Base-by-base conservation (phyloP, 2,888 invertebrate genomes). In the Oxycera nigricornis region DNA sequence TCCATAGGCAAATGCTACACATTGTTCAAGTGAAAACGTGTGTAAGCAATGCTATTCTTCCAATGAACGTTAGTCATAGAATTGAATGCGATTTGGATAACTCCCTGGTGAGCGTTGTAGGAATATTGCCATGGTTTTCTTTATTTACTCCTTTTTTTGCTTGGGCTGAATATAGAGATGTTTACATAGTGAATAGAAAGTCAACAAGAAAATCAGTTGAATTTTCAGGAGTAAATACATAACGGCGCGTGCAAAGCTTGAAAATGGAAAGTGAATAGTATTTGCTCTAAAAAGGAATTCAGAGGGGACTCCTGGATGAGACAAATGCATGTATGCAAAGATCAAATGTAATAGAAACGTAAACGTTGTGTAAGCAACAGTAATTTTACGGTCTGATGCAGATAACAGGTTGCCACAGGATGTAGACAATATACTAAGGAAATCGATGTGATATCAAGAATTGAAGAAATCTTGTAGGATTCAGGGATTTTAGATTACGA, bases 81-180 rank as follows among this genome's bases (percentile, higher is more conserved):
- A 68, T 68, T 50, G 68, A 70, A 70, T 55, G 70, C 55, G 70
- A 70, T 70, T 70, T 70, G 70, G 30, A 55, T 31, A 41, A 70
- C 20, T 70, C 70, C 70, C 70, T 30, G 28, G 70, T 31, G 70
- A 70, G 70, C 55, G 22, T 31, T 20, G 31, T 17, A 55, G 70
- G 55, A 35, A 70, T 55, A 70, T 70, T 70, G 70, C 70, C 31
- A 55, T 70, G 70, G 70, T 31, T 70, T 70, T 70, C 70, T 52
- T 70, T 55, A 35, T 70, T 70, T 70, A 41, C 70, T 52, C 35
- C 55, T 28, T 31, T 39, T 35, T 68, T 59, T 39, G 9, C 39
- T 39, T 39, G 14, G 39, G 7, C 14, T 39, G 39, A 67, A 30
- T 41, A 4, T 17, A 46, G 14, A 46, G 20, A 24, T 41, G 65